phyloP scores from a whole-genome alignment of 1,140 invertebrate species.

The Orius insidiosus region DNA sequence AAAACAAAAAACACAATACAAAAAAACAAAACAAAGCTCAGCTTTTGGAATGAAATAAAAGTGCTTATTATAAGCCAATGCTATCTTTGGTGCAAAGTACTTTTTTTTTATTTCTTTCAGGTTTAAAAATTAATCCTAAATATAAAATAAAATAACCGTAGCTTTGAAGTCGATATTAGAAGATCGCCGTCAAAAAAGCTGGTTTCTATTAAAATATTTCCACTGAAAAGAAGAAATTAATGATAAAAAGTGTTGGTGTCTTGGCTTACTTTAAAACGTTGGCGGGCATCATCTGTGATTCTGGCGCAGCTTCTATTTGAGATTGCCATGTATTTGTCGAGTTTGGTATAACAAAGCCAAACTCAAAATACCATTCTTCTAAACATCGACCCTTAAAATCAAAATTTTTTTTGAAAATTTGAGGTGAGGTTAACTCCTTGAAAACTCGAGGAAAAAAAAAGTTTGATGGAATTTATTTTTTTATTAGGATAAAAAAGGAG shows the following conservation, averaged over 20 bases:
- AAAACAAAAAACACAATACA: slow-evolving; percentile 2
- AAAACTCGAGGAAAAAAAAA: too few relatives aligned
- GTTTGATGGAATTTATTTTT: too few relatives aligned
- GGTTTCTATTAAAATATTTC: slow-evolving; percentile 97
- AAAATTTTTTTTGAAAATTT: slow-evolving; percentile 3
- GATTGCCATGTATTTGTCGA: slow-evolving; percentile 99
- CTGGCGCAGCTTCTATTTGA: slow-evolving; percentile 92
- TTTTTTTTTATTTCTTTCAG: too few relatives aligned
- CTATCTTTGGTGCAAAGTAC: slow-evolving; percentile 5
- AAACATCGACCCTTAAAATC: slow-evolving; percentile 52
- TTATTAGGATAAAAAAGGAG: too few relatives aligned
- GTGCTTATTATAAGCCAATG: slow-evolving; percentile 20
- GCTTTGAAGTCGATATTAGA: slow-evolving; percentile 84
- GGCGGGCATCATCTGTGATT: slow-evolving; percentile 99
- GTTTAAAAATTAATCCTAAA: slow-evolving; percentile 35
- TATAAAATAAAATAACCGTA: slow-evolving; percentile 91
- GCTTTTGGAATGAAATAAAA: slow-evolving; percentile 16
- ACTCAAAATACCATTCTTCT: slow-evolving; percentile 98
- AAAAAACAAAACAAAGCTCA: background rate
- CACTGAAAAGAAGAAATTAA: slow-evolving; percentile 47
- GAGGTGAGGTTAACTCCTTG: too few relatives aligned
- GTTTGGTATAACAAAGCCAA: slow-evolving; percentile 96
- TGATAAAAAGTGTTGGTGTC: background rate
- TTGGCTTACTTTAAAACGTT: slow-evolving; percentile 73
- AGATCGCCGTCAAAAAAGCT: slow-evolving; percentile 95